Base-by-base conservation (phyloP, 37 sponge, comb jelly and placozoan species). In the Dysidea cf. avara region DNA sequence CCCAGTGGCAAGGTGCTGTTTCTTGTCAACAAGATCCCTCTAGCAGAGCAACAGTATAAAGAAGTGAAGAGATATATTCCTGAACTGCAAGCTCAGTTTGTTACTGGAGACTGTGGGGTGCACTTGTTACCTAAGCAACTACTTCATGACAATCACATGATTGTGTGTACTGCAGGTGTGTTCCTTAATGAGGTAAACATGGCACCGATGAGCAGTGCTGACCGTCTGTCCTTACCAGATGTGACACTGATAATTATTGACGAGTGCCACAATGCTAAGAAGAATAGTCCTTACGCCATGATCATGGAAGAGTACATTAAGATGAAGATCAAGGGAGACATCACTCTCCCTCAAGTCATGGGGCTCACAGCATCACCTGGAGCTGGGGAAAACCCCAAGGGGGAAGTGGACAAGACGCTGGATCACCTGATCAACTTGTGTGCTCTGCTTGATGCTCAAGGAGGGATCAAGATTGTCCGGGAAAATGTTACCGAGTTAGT, bases 351-450 rank as follows among this genome's bases (percentile, higher is more conserved):
- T 22, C 88, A 78, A 61, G 64, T 87, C 1, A 38, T 87, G 18
- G 88, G 88, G 2, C 53, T 87, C 52, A 87, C 88, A 56, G 88
- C 88, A 36, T 82, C 88, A 30, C 88, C 88, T 40, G 88, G 88
- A 43, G 88, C 88, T 30, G 88, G 88, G 17, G 64, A 74, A 0
- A 77, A 55, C 22, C 68, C 58, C 25, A 17, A 39, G 12, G 56
- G 61, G 39, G 52, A 26, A 14, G 16, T 50, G 26, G 35, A 34
- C 16, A 72, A 39, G 28, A 62, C 73, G 7, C 53, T 66, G 13
- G 73, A 82, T n/a, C 83, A 82, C 28, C 59, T 77, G 16, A 20
- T 82, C 53, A 52, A 18, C 21, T 63, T 87, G 11, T 81, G 83
- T 65, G 88, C 88, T 2, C 78, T 63, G 2, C 34, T 87, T 53